Evolutionary conservation across 2,888 invertebrate genomes (phyloP).

Genomic region (Chrysodeixis includens): DNA sequence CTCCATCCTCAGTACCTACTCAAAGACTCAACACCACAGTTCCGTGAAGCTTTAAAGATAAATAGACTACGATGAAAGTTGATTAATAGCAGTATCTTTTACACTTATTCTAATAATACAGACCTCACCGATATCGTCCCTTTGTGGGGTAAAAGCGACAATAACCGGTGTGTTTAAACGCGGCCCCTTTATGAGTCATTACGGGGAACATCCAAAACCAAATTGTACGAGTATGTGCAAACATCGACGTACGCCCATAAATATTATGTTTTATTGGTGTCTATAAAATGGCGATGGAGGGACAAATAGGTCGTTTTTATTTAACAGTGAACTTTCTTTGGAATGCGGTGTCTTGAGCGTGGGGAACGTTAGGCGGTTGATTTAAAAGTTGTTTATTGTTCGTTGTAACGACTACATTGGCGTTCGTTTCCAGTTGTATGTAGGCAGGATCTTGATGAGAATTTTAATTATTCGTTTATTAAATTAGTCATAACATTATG

Average conservation of each 20-base stretch:
- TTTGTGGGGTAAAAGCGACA: constrained; percentile 64
- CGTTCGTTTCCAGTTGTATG: background rate
- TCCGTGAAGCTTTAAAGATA: background rate
- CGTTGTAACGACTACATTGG: background rate
- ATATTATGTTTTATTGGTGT: constrained; percentile 72
- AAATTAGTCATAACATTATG: too few relatives aligned
- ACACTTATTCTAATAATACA: constrained; percentile 25
- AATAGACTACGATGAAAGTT: background rate
- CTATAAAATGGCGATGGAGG: constrained; percentile 72
- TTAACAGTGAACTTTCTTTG: constrained; percentile 40
- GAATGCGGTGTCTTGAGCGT: constrained; percentile 20
- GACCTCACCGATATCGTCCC: constrained; percentile 25
- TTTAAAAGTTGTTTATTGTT: constrained; percentile 6
- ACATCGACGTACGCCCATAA: constrained; percentile 70
- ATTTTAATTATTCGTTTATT: background rate
- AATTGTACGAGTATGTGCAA: constrained; percentile 71
- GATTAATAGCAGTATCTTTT: constrained; percentile 11
- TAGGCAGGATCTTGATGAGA: background rate
- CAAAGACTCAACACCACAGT: too few relatives aligned
- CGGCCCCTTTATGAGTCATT: constrained; percentile 78
- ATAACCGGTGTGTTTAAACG: constrained; percentile 61
- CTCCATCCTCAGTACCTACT: too few relatives aligned
- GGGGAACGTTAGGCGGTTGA: constrained; percentile 2
- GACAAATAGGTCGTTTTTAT: constrained; percentile 58
- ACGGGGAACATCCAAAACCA: constrained; percentile 53